Percentiles rank a stretch among this genome's conserved stretches.
These are phyloP conservation scores for Aphyosemion australe DNA, from an alignment of 2,113 vertebrate species.

Conservation along the genomic window DNA sequence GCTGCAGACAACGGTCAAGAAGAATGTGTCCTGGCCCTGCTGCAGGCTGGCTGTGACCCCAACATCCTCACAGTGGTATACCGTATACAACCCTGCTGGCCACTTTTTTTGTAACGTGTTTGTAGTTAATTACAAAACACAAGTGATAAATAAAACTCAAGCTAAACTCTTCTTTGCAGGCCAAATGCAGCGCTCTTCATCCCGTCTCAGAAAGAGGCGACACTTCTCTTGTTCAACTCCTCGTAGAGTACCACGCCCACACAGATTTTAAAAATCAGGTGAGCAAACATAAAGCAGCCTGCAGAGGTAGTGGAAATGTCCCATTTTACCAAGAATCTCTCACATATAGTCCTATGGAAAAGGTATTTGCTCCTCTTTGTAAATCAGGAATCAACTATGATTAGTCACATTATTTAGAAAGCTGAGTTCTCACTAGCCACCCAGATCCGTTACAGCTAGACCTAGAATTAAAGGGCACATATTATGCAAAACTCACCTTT, in stretches of 20 bases:
- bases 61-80: constrained; percentile 81
- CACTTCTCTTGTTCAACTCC: constrained; percentile 79
- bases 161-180: constrained; percentile 61
- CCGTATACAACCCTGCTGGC: neutral
- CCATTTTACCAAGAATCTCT: no score
- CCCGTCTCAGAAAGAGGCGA: constrained; percentile 80
- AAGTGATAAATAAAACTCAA: neutral
- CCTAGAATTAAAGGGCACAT: no score
- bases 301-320: neutral
- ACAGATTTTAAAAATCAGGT: constrained; percentile 80
- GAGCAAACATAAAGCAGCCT: constrained; percentile 42
- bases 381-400: no score
- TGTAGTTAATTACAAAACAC: neutral
- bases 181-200: constrained; percentile 77
- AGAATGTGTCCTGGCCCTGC: constrained; percentile 81
- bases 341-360: no score
- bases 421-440: no score
- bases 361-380: no score
- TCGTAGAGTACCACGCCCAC: constrained; percentile 77
- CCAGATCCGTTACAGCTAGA: no score
- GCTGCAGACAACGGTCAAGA: constrained; percentile 81
- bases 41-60: constrained; percentile 85
- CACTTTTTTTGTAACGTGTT: neutral
- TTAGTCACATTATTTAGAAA: no score
- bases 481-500: no score